Conservation (phyloP, 2,797 vertebrate genomes). For the Calcarius lapponicus region DNA sequence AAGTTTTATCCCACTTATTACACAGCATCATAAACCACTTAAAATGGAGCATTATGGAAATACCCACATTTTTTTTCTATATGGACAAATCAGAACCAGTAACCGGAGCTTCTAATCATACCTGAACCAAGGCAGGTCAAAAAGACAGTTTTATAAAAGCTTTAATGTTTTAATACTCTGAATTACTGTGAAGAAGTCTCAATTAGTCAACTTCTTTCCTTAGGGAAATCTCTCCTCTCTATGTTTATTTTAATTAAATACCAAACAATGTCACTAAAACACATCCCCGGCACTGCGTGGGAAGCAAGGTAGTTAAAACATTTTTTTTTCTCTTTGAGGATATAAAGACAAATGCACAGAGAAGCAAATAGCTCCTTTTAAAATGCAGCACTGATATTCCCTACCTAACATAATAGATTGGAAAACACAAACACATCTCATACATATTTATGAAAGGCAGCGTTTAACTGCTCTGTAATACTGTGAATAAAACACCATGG, state of each 20-base stretch:
- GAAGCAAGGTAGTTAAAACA: neutral
- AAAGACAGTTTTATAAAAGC: neutral
- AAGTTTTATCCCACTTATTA: neutral
- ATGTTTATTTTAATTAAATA: slow-evolving; percentile 29
- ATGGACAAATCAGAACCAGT: neutral
- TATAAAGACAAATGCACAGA: neutral
- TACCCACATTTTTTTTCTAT: neutral
- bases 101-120: neutral
- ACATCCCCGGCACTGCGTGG: neutral
- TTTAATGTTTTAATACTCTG: neutral
- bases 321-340: neutral
- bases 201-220: slow-evolving; percentile 4
- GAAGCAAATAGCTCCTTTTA: neutral
- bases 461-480: neutral
- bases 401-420: neutral
- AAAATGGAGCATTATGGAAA: neutral
- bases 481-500: neutral
- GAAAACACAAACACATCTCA: neutral
- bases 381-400: neutral
- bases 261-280: slow-evolving; percentile 14
- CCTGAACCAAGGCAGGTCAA: neutral
- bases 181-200: slow-evolving; percentile 3
- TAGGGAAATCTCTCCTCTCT: slow-evolving; percentile 7
- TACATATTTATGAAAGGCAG: neutral
- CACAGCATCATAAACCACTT: neutral